Evolutionary conservation across 2,888 invertebrate species (phyloP), one percentile per base, ranked within the genome.

Genomic region (Capitulum mitella): DNA sequence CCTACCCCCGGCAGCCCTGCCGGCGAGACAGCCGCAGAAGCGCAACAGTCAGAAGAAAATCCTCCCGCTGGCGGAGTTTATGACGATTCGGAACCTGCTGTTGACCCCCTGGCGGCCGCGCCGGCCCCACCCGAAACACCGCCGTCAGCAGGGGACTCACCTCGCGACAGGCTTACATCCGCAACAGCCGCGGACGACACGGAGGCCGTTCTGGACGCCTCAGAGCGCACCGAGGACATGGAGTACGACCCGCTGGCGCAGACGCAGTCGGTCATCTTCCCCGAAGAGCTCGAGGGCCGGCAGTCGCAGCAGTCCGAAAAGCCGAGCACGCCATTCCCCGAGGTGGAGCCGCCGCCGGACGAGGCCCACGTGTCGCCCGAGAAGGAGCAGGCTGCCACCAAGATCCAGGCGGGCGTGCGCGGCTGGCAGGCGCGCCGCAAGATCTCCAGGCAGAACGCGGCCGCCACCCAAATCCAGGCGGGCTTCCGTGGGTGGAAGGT

Each of bases 331-430:
- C 70, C 70, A 3, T 70, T 70, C 37, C 70, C 70, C 22, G 70
- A 70, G 14, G 6, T 37, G 22, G 22, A 70, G 1, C 14, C 29
- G n/a, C 58, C 6, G 29, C 3, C 26, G 5, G 29, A 26, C 29
- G 3, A 3, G 29, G 29, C 58, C 26, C 14, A 32, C 14, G 5
- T 32, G 32, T 12, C 14, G 58, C 84, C 83, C 78, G 84, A 80
- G 34, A 58, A 61, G 48, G 78, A 81, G 51, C 64, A 76, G 70
- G 80, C 85, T 12, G 90, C 91, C 54, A 90, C 89, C 5, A 89
- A 89, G 83, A 91, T 91, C 82, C 91, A 91, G 85, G 90, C 91
- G 10, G 90, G 91, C 77, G 90, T 91, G 76, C 87, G 91, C 80
- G 91, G 91, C 3, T 91, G 89, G 84, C 87, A 91, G 83, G 90